A percentile compares a stretch with the other conserved stretches of the same genome.
Conservation (phyloP, 2,797 vertebrate species). For the Catostomus latipinnis region DNA sequence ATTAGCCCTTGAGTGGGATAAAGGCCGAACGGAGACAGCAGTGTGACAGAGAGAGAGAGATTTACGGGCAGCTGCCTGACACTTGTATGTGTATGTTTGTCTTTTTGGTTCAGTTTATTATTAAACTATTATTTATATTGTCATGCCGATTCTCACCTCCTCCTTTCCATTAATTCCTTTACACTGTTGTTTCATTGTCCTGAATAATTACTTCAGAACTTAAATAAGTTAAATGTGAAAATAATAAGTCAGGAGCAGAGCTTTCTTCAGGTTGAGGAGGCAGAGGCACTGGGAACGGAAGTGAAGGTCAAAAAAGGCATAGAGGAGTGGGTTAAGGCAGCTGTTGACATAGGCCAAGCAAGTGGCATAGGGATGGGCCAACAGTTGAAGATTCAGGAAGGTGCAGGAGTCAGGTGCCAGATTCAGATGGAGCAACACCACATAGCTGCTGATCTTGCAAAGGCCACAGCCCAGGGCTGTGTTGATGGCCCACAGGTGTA, state of each 20-base stretch:
- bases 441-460: slow-evolving; percentile 91
- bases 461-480: slow-evolving; percentile 84
- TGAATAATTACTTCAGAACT: too few relatives aligned
- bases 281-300: slow-evolving; percentile 85
- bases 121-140: too few relatives aligned
- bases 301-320: slow-evolving; percentile 87
- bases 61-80: too few relatives aligned
- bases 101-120: too few relatives aligned
- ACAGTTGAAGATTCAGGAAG: slow-evolving; percentile 76
- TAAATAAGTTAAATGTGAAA: too few relatives aligned
- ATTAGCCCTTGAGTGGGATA: too few relatives aligned
- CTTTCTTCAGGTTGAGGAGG: slow-evolving; percentile 82
- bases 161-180: too few relatives aligned
- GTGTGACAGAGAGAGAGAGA: too few relatives aligned
- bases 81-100: too few relatives aligned
- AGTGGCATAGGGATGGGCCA: slow-evolving; percentile 86
- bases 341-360: slow-evolving; percentile 91
- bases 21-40: too few relatives aligned
- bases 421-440: slow-evolving; percentile 87
- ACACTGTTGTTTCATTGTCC: too few relatives aligned
- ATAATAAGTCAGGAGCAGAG: slow-evolving; percentile 55
- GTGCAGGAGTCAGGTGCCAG: slow-evolving; percentile 71
- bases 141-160: too few relatives aligned
- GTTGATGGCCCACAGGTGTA: slow-evolving; percentile 93
- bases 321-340: slow-evolving; percentile 91